A percentile compares a stretch with the other conserved stretches of the same genome.
Evolutionary conservation across 2,797 vertebrate genomes (phyloP).

Genomic region (Rhabdophis nuchalis): DNA sequence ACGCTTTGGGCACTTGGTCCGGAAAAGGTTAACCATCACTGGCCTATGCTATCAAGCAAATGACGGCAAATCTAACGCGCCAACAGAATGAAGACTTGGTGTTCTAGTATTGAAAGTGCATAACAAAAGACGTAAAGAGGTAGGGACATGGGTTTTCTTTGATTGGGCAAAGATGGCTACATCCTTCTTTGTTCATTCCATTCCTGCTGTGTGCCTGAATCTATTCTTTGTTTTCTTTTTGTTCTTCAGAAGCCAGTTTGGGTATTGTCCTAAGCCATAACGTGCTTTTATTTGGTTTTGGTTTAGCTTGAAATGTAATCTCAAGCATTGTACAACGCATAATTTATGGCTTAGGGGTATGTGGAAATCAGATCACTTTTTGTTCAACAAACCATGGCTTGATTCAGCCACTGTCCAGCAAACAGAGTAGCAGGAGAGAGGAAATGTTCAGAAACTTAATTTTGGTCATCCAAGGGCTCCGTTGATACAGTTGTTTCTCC

Average conservation of each 20-base stretch:
- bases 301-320: neutral
- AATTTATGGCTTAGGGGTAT: neutral
- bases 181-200: neutral
- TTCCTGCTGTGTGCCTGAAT: neutral
- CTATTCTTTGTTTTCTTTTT: neutral
- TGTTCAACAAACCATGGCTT: neutral
- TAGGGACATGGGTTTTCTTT: neutral
- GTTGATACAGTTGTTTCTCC: neutral
- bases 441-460: neutral
- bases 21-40: too few species aligned
- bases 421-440: neutral
- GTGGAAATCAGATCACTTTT: neutral
- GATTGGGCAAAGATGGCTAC: neutral
- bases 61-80: neutral
- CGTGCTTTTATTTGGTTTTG: neutral
- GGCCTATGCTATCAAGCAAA: neutral
- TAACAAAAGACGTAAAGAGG: neutral
- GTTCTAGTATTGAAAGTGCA: neutral
- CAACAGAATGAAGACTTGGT: neutral
- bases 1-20: too few species aligned
- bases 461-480: neutral
- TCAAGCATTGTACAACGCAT: neutral
- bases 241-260: neutral
- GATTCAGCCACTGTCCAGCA: neutral
- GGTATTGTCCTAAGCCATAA: neutral